These are phyloP conservation scores for Mobula hypostoma DNA, from an alignment of 2,113 vertebrate genomes.

Conservation along the genomic window DNA sequence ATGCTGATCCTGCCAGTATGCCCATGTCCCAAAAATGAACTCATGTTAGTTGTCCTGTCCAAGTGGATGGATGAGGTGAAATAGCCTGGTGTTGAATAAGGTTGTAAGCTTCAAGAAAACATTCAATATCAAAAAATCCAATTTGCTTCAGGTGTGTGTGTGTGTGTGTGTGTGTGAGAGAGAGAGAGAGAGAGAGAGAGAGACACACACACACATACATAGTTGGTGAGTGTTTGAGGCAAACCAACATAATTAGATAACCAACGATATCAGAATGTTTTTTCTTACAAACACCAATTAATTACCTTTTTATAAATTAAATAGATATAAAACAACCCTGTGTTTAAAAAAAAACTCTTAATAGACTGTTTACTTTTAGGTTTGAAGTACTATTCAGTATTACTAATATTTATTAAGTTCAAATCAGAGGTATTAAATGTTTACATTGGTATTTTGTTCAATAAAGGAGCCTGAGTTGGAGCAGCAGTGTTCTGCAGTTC, in stretches of 20 bases:
- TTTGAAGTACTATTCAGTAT: constrained; percentile 24
- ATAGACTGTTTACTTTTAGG: neutral
- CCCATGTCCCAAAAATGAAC: neutral
- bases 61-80: neutral
- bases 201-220: too few species aligned
- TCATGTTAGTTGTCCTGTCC: neutral
- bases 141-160: neutral
- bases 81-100: neutral
- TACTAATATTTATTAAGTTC: constrained; percentile 26
- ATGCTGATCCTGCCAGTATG: too few species aligned
- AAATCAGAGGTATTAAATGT: constrained; percentile 15
- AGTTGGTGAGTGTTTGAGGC: neutral
- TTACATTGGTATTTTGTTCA: constrained; percentile 22
- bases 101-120: neutral
- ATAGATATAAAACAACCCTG: neutral
- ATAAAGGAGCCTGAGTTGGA: neutral
- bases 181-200: neutral
- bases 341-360: neutral
- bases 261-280: neutral
- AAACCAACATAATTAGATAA: neutral
- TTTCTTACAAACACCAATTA: neutral
- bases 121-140: neutral
- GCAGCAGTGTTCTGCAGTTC: constrained; percentile 22
- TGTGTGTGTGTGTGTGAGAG: neutral
- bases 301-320: neutral